These are phyloP conservation scores for Mormyrus hasselquistii DNA, from an alignment of 2,797 vertebrate genomes.

Conservation along the genomic window DNA sequence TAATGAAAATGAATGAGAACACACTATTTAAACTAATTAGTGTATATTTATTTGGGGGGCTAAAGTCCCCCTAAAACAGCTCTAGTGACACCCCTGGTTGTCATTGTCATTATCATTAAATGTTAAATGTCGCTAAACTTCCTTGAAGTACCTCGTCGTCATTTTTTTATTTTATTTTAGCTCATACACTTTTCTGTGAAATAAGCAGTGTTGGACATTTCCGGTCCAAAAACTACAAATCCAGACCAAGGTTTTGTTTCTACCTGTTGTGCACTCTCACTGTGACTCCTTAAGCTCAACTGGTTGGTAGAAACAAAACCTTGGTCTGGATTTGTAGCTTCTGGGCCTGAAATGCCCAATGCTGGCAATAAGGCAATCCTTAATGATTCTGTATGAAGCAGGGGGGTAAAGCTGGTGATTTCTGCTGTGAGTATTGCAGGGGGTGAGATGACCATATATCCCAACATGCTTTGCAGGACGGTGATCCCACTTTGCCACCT, in stretches of 20 bases:
- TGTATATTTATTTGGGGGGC: background rate
- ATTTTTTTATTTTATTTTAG: background rate
- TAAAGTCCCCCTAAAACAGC: background rate
- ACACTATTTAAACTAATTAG: background rate
- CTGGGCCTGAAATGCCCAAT: background rate
- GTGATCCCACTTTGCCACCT: slow-evolving; percentile 85
- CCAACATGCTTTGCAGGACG: slow-evolving; percentile 68
- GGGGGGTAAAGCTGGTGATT: background rate
- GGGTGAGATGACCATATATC: slow-evolving; percentile 1
- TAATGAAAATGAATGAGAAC: background rate
- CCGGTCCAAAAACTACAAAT: background rate
- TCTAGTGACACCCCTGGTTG: background rate
- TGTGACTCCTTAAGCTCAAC: background rate
- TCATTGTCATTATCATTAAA: background rate
- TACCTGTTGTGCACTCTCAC: background rate
- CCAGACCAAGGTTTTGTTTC: background rate
- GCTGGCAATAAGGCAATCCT: background rate
- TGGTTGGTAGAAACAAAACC: background rate
- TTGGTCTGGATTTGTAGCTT: background rate
- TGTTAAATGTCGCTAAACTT: background rate
- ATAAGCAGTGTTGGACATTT: background rate
- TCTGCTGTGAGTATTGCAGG: background rate
- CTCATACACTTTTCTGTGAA: background rate
- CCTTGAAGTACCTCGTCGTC: background rate
- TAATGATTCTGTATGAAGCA: background rate